Evolutionary conservation across 2,113 vertebrate genomes (phyloP).

Genomic region (Tragelaphus imberbis): DNA sequence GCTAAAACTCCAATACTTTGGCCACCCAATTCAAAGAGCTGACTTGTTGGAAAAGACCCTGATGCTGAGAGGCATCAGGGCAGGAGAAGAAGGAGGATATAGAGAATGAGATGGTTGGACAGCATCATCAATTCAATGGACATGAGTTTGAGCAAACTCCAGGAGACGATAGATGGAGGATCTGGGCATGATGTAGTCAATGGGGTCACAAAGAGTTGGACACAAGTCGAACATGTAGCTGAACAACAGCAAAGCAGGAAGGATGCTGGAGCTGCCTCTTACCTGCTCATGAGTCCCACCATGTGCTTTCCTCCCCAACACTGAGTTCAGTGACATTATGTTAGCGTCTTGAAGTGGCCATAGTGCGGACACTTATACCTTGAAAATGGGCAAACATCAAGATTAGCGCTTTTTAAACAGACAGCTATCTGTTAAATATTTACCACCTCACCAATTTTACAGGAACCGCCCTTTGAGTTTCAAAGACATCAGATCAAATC

Average conservation of each 20-base stretch:
- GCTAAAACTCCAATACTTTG: background rate
- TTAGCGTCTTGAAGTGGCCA: background rate
- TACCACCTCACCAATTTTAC: background rate
- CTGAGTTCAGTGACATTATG: background rate
- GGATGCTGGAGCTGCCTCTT: background rate
- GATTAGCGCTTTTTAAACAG: background rate
- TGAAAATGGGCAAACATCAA: background rate
- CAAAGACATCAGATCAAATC: background rate
- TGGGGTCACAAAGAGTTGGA: background rate
- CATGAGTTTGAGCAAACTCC: background rate
- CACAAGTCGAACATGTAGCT: background rate
- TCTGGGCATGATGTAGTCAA: background rate
- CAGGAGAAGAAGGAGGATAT: background rate
- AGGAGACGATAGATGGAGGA: background rate
- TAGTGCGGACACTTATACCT: background rate
- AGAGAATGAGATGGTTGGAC: background rate
- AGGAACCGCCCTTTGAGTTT: background rate
- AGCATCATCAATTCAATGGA: background rate
- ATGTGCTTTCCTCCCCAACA: background rate
- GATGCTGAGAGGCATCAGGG: background rate
- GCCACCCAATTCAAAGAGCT: background rate
- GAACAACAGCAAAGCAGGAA: background rate
- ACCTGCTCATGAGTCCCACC: accelerated
- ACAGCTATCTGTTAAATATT: background rate
- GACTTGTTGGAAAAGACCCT: background rate